A percentile compares a stretch with the other conserved stretches of the same genome.
Conservation (phyloP, 2,797 vertebrate genomes). For the Masticophis lateralis region DNA sequence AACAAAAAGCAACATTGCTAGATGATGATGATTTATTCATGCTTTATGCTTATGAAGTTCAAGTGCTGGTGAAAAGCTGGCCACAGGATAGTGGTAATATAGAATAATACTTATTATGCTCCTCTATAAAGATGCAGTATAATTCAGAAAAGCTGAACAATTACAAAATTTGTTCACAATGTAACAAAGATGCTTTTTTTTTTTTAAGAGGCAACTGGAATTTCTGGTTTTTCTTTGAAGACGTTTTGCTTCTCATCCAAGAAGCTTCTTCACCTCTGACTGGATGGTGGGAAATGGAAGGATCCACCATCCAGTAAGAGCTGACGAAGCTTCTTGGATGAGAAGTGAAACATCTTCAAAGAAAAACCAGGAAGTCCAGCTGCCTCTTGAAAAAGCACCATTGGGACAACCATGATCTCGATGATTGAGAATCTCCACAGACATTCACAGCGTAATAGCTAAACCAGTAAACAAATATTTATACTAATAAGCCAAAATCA, state of each 20-base stretch:
- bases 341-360: too few species aligned
- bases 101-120: neutral
- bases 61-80: neutral
- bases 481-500: neutral
- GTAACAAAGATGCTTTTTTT: neutral
- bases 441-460: neutral
- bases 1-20: neutral
- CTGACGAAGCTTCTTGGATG: too few species aligned
- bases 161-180: neutral
- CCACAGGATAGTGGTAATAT: neutral
- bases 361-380: too few species aligned
- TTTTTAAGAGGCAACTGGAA: too few species aligned
- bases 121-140: neutral
- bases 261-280: too few species aligned
- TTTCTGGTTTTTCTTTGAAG: too few species aligned
- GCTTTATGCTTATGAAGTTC: neutral
- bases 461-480: neutral
- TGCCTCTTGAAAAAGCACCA: too few species aligned
- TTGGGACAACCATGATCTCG: too few species aligned
- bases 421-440: too few species aligned
- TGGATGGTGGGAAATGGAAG: too few species aligned
- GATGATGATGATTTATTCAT: neutral
- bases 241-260: too few species aligned
- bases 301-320: too few species aligned
- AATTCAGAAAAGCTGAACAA: neutral